Base-by-base conservation (phyloP, 2,113 vertebrate genomes). In the Heptranchias perlo region DNA sequence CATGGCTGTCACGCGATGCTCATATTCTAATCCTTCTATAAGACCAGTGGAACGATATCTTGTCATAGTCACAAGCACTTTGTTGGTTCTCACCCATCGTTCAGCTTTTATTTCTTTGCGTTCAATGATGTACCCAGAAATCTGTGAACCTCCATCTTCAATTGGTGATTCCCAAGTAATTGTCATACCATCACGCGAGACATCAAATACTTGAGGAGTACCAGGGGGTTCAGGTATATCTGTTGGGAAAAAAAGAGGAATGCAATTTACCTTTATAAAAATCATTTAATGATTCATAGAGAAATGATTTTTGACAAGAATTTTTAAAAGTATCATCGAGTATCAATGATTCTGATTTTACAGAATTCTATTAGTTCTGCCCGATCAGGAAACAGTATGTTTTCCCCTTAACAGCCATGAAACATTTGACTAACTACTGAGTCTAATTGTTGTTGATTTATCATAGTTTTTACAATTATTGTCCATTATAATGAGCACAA, bases 31-130 rank as follows among this genome's bases (percentile, higher is more conserved):
- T 96, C 99, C 99, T 97, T 99, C 99, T 35, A 98, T 98, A 96
- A 99, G 97, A 52, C 98, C 99, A 96, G 99, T 99, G 44, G 99
- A 99, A 96, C 99, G 98, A 96, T 99, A 99, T 96, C 99, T 98
- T 96, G 99, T 99, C 99, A 99, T 99, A 25, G 99, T 99, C 94
- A 99, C 97, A n/a, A 99, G 98, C 78, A 99, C 98, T 98, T 99
- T 99, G 97, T 99, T 99, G 73, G 98, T 98, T 96, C 99, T 98
- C 94, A 99, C 98, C 99, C 99, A 99, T 96, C 99, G 97, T 54
- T 99, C 99, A 96, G 99, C 98, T 98, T 98, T 98, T 96, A 99
- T 98, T 97, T 99, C 99, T 97, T 99, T 99, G 96, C 99, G 99
- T 96, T 99, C 99, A 96, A 99, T 98, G 96, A 99, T 98, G 86